phyloP scores from a whole-genome alignment of 2,113 vertebrate species.

The Tragelaphus imberbis region DNA sequence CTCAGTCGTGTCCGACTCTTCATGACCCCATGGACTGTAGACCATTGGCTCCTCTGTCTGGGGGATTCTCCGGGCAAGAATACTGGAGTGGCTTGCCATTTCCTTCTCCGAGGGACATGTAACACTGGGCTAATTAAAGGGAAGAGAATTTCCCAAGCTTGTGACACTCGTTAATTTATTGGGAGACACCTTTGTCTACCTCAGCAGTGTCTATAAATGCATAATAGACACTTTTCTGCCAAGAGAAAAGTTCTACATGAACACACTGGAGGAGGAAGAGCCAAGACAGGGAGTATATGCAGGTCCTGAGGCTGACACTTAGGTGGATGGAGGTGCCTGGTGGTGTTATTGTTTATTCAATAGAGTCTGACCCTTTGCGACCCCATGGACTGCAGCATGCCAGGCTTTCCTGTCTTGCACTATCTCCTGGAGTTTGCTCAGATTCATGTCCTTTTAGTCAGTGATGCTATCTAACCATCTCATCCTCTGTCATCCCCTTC shows the following conservation, averaged over 20 bases:
- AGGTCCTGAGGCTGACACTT: neutral
- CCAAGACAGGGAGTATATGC: rapidly evolving
- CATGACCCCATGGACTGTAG: neutral
- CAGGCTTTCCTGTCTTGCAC: neutral
- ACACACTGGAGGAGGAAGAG: neutral
- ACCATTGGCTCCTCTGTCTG: neutral
- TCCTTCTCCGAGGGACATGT: neutral
- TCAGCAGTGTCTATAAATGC: rapidly evolving
- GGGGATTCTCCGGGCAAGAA: neutral
- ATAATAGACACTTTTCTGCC: neutral
- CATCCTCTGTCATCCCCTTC: neutral
- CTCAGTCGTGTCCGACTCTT: neutral
- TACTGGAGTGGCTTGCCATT: neutral
- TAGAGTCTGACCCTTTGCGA: neutral
- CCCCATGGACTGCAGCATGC: neutral
- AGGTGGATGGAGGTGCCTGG: no score
- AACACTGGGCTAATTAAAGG: neutral
- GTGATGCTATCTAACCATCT: neutral
- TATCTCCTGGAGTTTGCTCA: neutral
- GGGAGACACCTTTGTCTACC: neutral
- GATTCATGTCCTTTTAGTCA: neutral
- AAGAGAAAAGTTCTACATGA: neutral
- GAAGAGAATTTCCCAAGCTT: neutral
- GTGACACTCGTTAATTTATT: neutral
- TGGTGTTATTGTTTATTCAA: neutral